Percentiles rank a stretch among this genome's conserved stretches.
These are phyloP conservation scores for Sebastes aleutianus DNA, from an alignment of 2,797 vertebrate genomes.

Conservation along the genomic window DNA sequence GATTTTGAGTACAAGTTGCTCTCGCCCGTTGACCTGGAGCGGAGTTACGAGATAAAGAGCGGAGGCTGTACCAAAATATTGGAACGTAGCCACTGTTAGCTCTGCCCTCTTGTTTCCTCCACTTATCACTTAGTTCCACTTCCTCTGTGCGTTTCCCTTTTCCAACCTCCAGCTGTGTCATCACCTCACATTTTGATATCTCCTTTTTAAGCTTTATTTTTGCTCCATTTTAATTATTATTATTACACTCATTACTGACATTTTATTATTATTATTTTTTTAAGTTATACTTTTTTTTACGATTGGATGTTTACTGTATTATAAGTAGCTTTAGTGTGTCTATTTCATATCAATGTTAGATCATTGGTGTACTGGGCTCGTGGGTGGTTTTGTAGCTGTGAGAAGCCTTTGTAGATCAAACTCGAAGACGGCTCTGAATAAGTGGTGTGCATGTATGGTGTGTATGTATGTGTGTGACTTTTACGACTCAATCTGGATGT, in stretches of 20 bases:
- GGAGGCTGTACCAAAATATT: conserved; percentile 12
- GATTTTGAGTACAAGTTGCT: conserved; percentile 1
- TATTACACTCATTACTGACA: conserved; percentile 49
- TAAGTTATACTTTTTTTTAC: conserved; percentile 72
- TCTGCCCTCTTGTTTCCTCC: conserved; percentile 9
- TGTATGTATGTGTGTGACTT: conserved; percentile 43
- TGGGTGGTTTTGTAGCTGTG: conserved; percentile 54
- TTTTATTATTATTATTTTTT: conserved; percentile 48
- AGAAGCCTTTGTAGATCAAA: conserved; percentile 74
- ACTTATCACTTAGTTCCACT: conserved; percentile 22
- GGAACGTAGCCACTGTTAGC: conserved; percentile 3
- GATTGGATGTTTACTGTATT: conserved; percentile 58
- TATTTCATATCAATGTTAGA: conserved; percentile 42
- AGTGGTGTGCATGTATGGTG: conserved; percentile 21
- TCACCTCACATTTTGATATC: conserved; percentile 11
- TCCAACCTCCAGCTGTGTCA: conserved; percentile 20
- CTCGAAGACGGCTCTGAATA: conserved; percentile 63
- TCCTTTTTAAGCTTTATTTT: conserved; percentile 18
- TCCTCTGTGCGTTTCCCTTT: conserved; percentile 33
- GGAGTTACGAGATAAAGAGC: background rate
- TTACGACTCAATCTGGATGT: conserved; percentile 40
- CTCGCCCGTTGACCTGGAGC: background rate
- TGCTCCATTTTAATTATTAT: conserved; percentile 29
- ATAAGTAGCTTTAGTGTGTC: conserved; percentile 40
- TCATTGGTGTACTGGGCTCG: conserved; percentile 53